Conservation (phyloP, 2,888 invertebrate species). For the Xestobium rufovillosum region DNA sequence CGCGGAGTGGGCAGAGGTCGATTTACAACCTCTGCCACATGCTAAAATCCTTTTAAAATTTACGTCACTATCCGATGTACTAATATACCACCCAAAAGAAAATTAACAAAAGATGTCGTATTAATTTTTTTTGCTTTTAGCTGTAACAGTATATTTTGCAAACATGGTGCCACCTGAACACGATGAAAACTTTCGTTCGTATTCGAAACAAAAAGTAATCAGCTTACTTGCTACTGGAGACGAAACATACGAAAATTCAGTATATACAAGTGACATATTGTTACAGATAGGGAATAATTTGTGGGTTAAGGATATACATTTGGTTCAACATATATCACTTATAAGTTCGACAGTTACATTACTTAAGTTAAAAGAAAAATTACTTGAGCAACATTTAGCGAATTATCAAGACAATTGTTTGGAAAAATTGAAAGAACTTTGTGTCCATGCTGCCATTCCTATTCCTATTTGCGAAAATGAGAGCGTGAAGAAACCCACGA, state of each 20-base stretch:
- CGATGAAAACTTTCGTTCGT: slow-evolving; percentile 29
- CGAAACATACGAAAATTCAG: slow-evolving; percentile 22
- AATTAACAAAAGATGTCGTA: background rate
- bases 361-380: slow-evolving; percentile 47
- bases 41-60: too few species aligned
- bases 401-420: slow-evolving; percentile 47
- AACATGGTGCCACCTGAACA: slow-evolving; percentile 34
- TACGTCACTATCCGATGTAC: too few species aligned
- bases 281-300: slow-evolving; percentile 54
- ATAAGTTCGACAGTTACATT: slow-evolving; percentile 47
- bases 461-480: slow-evolving; percentile 18
- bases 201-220: slow-evolving; percentile 13
- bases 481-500: slow-evolving; percentile 20
- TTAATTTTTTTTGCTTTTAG: background rate
- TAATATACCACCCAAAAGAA: too few species aligned
- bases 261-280: slow-evolving; percentile 45
- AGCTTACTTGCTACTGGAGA: slow-evolving; percentile 10
- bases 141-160: slow-evolving; percentile 23
- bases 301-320: slow-evolving; percentile 57
- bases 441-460: slow-evolving; percentile 35
- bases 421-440: slow-evolving; percentile 44
- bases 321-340: slow-evolving; percentile 48
- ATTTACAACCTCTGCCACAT: too few species aligned
- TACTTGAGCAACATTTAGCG: slow-evolving; percentile 44
- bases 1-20: too few species aligned